These are phyloP conservation scores for Electrophaes corylata DNA, from an alignment of 2,888 invertebrate genomes.

Conservation along the genomic window DNA sequence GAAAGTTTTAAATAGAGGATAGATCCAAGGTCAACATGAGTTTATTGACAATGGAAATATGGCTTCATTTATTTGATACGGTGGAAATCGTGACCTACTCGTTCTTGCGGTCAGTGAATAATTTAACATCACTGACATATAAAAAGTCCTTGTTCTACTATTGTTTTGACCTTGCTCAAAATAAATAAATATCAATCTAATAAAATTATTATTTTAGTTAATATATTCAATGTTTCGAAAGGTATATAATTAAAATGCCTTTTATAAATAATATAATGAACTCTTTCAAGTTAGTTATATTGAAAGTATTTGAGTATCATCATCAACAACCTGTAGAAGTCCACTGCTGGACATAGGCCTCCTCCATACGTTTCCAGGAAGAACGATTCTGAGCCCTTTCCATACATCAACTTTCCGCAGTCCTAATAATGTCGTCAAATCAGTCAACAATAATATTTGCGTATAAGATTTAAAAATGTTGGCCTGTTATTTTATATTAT, in stretches of 20 bases:
- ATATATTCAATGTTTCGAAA: not conserved
- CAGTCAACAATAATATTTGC: no score
- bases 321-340: no score
- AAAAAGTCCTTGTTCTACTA: slow-evolving; percentile 65
- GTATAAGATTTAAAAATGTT: not conserved
- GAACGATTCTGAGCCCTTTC: no score
- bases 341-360: no score
- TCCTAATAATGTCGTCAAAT: no score
- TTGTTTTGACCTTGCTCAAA: slow-evolving; percentile 48
- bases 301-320: no score
- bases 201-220: no score
- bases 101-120: slow-evolving; percentile 66
- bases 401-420: no score
- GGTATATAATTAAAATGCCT: not conserved
- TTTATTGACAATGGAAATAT: slow-evolving; percentile 72
- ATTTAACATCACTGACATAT: slow-evolving; percentile 67
- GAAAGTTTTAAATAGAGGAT: slow-evolving; percentile 36
- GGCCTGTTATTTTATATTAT: no score
- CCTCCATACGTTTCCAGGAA: no score
- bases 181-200: slow-evolving; percentile 9
- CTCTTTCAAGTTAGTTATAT: not conserved
- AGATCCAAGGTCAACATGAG: slow-evolving; percentile 62
- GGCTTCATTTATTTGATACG: slow-evolving; percentile 70
- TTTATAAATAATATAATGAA: not conserved
- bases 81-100: slow-evolving; percentile 69